phyloP scores from a whole-genome alignment of 2,888 invertebrate species.

The Coenonympha arcania region DNA sequence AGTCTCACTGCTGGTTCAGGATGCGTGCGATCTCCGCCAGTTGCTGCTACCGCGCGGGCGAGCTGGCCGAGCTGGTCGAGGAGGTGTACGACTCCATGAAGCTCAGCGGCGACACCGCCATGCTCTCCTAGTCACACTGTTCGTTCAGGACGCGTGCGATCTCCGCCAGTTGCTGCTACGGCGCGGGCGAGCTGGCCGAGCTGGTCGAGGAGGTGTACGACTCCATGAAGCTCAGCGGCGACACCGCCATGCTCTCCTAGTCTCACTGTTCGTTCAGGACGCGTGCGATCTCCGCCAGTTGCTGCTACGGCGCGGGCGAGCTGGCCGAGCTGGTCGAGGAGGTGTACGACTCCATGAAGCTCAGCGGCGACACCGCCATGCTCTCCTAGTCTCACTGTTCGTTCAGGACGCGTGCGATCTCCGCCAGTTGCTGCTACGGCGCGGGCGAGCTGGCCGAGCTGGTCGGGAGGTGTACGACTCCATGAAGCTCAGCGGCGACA shows the following conservation, averaged over 20 bases:
- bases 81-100: slow-evolving; percentile 32
- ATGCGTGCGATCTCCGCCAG: slow-evolving; percentile 91
- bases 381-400: background rate
- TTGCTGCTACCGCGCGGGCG: slow-evolving; percentile 87
- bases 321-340: slow-evolving; percentile 81
- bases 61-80: slow-evolving; percentile 83
- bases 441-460: slow-evolving; percentile 85
- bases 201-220: slow-evolving; percentile 73
- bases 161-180: slow-evolving; percentile 88
- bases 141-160: slow-evolving; percentile 95
- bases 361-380: background rate
- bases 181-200: slow-evolving; percentile 83
- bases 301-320: slow-evolving; percentile 87
- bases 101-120: background rate
- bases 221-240: background rate
- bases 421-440: slow-evolving; percentile 86
- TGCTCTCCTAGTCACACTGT: background rate
- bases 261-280: too few species aligned
- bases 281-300: slow-evolving; percentile 92
- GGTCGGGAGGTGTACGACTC: slow-evolving; percentile 64
- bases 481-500: background rate
- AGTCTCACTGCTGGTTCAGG: too few species aligned
- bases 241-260: background rate
- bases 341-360: slow-evolving; percentile 20
- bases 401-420: slow-evolving; percentile 95